Base-by-base conservation (phyloP, 1,140 invertebrate genomes). In the Leptinotarsa undecemlineata region DNA sequence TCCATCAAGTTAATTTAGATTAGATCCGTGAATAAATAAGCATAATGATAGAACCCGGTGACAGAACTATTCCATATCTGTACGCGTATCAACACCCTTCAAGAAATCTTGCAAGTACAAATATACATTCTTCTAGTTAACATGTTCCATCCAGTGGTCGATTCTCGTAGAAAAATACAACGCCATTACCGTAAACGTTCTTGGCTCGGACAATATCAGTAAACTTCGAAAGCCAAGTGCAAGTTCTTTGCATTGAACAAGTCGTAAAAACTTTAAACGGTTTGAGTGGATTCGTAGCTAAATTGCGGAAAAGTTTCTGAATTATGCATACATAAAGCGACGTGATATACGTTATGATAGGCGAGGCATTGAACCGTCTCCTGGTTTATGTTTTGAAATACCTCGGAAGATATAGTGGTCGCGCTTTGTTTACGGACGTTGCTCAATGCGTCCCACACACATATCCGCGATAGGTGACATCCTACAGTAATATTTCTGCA, bases 231-330 rank as follows among this genome's bases (percentile, higher is more conserved):
- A 57, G 63, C 21, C 63, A 64, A 64, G 63, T 64, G 63, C 63
- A 64, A 64, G 63, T 64, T 64, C 63, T 64, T 64, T 20, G 20
- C 63, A 64, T 64, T 64, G 63, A 64, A 64, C 26, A 64, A 26
- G 63, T 64, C 63, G 63, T 64, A 64, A 64, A 64, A 64, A 64
- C 4, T 64, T 33, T 15, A 64, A 64, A 21, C 20, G 63, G 20
- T 64, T 64, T 20, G 20, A 21, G 63, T 64, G 20, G 21, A 64
- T 23, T 64, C 20, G 17, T 64, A 23, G 63, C 26, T 64, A 14
- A 64, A 64, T 64, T 64, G 63, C 63, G 63, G 63, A 64, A 64
- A 64, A 64, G 17, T 64, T 64, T 64, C 63, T 64, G 63, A 64
- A 64, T 64, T 64, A 64, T 64, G 63, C 63, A 64, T 64, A 20